Conservation (phyloP, 1,140 invertebrate species). For the Aphidius gifuensis region DNA sequence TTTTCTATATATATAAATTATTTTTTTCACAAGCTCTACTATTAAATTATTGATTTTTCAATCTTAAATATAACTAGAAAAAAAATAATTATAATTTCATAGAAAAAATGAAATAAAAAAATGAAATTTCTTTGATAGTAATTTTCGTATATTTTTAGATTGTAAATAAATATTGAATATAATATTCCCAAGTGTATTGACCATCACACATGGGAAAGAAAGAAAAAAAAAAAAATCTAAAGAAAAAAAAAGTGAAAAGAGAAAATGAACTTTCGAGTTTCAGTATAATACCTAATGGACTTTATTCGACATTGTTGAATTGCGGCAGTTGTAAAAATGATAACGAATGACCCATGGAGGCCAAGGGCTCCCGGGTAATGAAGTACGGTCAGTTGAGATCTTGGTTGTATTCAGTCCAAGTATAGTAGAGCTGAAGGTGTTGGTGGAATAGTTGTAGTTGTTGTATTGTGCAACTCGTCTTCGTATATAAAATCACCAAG, state of each 20-base stretch:
- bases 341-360: slow-evolving; percentile 54
- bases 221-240: slow-evolving; percentile 21
- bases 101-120: no score
- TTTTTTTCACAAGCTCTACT: no score
- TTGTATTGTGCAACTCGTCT: no score
- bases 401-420: slow-evolving; percentile 26
- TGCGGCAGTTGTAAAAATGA: slow-evolving; percentile 58
- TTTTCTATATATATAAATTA: neutral
- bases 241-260: slow-evolving; percentile 27
- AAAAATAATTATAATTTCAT: neutral
- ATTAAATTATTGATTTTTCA: no score
- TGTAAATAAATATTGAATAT: no score
- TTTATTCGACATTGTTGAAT: slow-evolving; percentile 58
- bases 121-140: no score
- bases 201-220: no score
- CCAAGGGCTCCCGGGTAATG: slow-evolving; percentile 51
- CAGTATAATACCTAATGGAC: slow-evolving; percentile 53
- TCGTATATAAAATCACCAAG: no score
- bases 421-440: neutral
- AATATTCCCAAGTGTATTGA: slow-evolving; percentile 6
- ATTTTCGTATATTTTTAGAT: no score
- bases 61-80: no score
- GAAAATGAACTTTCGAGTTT: slow-evolving; percentile 26
- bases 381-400: slow-evolving; percentile 51
- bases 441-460: slow-evolving; percentile 21